A percentile compares a stretch with the other conserved stretches of the same genome.
Evolutionary conservation across 2,113 vertebrate genomes (phyloP).

Genomic region (Damaliscus lunatus): DNA sequence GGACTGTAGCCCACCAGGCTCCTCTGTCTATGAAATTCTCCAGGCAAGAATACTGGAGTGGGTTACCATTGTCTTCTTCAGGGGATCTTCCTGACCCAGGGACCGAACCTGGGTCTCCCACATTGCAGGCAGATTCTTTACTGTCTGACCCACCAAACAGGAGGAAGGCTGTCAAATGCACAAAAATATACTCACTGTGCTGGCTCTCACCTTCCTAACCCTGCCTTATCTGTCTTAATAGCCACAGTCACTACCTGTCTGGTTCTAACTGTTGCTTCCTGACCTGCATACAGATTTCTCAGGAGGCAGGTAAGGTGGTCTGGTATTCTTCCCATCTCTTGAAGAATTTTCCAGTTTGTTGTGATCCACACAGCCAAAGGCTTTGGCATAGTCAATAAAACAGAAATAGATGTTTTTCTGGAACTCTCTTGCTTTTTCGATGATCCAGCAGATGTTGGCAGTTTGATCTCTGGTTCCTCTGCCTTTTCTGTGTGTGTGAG

Average conservation of each 20-base stretch:
- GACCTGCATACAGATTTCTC: neutral
- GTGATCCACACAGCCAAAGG: neutral
- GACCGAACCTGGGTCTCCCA: fast-evolving
- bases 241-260: too few species aligned
- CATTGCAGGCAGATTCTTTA: neutral
- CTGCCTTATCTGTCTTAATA: neutral
- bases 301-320: neutral
- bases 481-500: neutral
- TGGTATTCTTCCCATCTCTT: neutral
- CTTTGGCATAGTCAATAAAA: neutral
- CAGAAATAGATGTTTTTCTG: neutral
- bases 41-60: neutral
- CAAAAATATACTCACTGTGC: neutral
- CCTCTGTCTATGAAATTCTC: neutral
- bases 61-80: neutral
- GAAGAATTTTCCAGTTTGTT: neutral
- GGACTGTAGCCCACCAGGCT: neutral
- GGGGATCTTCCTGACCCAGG: neutral
- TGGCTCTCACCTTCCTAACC: neutral
- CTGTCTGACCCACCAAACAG: neutral
- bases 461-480: neutral
- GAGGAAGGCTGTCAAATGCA: neutral
- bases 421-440: neutral
- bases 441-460: neutral
- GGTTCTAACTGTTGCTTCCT: neutral